A percentile compares a stretch with the other conserved stretches of the same genome.
These are phyloP conservation scores for Murina feae DNA, from an alignment of 2,113 vertebrate species.

Conservation along the genomic window DNA sequence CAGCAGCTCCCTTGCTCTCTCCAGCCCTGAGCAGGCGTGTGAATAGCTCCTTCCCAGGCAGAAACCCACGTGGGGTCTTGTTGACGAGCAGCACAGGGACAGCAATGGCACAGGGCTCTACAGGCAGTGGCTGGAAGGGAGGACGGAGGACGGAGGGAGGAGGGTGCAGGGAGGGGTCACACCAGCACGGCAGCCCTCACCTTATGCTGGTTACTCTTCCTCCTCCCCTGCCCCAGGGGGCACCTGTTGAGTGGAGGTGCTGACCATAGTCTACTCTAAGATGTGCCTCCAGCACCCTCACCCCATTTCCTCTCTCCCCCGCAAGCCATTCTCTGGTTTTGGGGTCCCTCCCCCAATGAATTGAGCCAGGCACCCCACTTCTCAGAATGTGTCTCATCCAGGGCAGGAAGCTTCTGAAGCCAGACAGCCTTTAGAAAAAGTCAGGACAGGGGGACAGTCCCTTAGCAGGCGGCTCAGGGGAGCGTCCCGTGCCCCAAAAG, in stretches of 20 bases:
- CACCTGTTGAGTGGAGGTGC: too few species aligned
- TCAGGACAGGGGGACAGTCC: too few species aligned
- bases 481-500: too few species aligned
- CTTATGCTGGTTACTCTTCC: background rate
- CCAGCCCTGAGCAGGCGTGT: background rate
- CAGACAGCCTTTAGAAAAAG: background rate
- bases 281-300: background rate
- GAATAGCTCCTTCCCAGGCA: constrained; percentile 22
- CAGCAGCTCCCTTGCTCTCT: background rate
- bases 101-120: constrained; percentile 29
- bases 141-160: accelerated
- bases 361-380: background rate
- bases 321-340: background rate
- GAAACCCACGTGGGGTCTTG: background rate
- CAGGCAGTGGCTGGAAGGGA: background rate
- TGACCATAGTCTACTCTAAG: too few species aligned
- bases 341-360: background rate
- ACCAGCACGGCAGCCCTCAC: background rate
- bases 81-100: constrained; percentile 31
- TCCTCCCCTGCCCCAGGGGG: background rate
- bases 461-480: too few species aligned
- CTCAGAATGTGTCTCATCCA: background rate
- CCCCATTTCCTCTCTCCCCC: background rate
- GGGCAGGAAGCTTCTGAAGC: background rate
- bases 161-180: background rate